These are phyloP conservation scores for Sebastes oblongus DNA, from an alignment of 2,797 vertebrate genomes.

Conservation along the genomic window DNA sequence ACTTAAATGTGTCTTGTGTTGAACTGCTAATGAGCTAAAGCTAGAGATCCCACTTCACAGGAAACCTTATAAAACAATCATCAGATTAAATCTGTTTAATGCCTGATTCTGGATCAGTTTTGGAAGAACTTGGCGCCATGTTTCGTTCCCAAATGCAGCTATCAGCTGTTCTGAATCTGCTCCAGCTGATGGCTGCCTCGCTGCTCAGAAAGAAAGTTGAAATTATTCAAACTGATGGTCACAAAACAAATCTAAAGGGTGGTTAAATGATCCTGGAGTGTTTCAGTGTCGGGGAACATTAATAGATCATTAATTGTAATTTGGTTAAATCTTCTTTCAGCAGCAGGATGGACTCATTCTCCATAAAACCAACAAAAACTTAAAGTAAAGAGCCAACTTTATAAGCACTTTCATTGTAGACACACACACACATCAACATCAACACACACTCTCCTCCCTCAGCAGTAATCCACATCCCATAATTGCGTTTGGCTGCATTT, in stretches of 20 bases:
- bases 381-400: conserved; percentile 11
- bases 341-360: not conserved
- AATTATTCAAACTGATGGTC: not conserved
- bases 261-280: not conserved
- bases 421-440: conserved; percentile 1
- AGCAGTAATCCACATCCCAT: conserved; percentile 53
- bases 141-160: not conserved
- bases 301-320: not conserved
- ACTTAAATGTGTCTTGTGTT: not conserved
- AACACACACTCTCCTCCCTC: conserved; percentile 22
- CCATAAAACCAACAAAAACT: not conserved
- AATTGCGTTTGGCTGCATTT: conserved; percentile 57
- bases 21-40: not conserved
- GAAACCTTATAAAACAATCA: not conserved
- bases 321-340: not conserved
- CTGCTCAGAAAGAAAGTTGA: not conserved
- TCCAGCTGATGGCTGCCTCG: not conserved
- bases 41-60: not conserved
- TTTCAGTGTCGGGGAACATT: not conserved
- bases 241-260: not conserved
- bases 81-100: not conserved
- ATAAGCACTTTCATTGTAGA: not conserved
- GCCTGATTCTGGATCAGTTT: not conserved
- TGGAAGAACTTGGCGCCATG: not conserved
- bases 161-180: not conserved